Base-by-base conservation (phyloP, 2,113 vertebrate genomes). In the Oryzias curvinotus region DNA sequence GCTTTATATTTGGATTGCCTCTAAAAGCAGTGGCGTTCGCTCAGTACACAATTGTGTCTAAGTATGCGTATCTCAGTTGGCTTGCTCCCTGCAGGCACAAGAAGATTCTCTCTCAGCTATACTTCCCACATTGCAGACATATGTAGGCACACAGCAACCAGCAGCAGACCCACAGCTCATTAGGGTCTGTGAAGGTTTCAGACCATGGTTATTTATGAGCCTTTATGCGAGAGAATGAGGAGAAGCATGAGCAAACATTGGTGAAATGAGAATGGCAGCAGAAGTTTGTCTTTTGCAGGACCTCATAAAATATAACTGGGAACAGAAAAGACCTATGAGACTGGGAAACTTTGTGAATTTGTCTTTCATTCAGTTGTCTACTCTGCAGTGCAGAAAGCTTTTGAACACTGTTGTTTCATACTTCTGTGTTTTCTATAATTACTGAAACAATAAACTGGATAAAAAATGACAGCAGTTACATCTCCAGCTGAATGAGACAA, bases 151-250 rank as follows among this genome's bases (percentile, higher is more conserved):
- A 46, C 57, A 57, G 4, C 19, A 21, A 44, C 42, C 46, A 50
- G 14, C 18, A 52, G 52, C 18, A 21, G 63, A 51, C 30, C 17
- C 4, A 2, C 57, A 75, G 52, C 65, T 78, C 68, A 66, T 73
- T 74, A 70, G 25, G 44, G 46, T 63, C 45, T 58, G 12, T 49
- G 42, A 74, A 53, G 30, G 54, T 61, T 47, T 17, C 18, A 58
- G 42, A 61, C 52, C 2, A 45, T 55, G 72, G 63, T 68, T 75
- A 70, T 80, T 55, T 65, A 62, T 73, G 50, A 74, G 57, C n/a
- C 26, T 56, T 17, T 1, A 1, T 57, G 19, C 28, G 52, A 51
- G 51, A 45, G 14, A 23, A 19, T 23, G 14, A 42, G 63, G 51
- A 36, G 43, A 7, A 30, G 49, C 15, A n/a, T 23, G 62, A 23